Evolutionary conservation across 2,797 vertebrate species (phyloP).

Genomic region (Cossypha polioptera): DNA sequence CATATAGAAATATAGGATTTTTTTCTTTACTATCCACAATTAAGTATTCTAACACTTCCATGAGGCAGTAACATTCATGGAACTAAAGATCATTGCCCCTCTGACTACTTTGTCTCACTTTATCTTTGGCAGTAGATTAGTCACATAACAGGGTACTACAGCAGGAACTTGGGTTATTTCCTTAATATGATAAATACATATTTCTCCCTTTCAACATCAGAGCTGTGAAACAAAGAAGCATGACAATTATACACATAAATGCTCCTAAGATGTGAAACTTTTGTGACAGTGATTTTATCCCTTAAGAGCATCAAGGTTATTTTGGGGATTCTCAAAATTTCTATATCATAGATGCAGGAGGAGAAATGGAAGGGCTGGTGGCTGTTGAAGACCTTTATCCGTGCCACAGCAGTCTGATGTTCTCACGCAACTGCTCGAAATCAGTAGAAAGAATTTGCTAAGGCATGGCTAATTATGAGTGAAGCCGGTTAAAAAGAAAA

Average conservation of each 20-base stretch:
- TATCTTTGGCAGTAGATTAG: background rate
- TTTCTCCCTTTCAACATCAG: background rate
- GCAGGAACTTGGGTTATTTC: background rate
- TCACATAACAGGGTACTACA: background rate
- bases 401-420: background rate
- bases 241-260: background rate
- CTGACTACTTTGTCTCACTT: background rate
- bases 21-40: background rate
- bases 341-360: background rate
- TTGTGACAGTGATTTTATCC: background rate
- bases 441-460: background rate
- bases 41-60: background rate
- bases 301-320: background rate
- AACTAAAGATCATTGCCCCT: background rate
- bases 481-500: background rate
- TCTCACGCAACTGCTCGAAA: background rate
- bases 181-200: background rate
- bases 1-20: background rate
- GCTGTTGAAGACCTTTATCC: background rate
- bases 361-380: background rate
- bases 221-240: background rate
- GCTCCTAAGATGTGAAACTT: background rate
- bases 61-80: accelerated
- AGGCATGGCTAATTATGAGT: background rate
- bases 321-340: background rate